A percentile compares a stretch with the other conserved stretches of the same genome.
phyloP scores from a whole-genome alignment of 2,113 vertebrate genomes.

The Tapirus terrestris region DNA sequence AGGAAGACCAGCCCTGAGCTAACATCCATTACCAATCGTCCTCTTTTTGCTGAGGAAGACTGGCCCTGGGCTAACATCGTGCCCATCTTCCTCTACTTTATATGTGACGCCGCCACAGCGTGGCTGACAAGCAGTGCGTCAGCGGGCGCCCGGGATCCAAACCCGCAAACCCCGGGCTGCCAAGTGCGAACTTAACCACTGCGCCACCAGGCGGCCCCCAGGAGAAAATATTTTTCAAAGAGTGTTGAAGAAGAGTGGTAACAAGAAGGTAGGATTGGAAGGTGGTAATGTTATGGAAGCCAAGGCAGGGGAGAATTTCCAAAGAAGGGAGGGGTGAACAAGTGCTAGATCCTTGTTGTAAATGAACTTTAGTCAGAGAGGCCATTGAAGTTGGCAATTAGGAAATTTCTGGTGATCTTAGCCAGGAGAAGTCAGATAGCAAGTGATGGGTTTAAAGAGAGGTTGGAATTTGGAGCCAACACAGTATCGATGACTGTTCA shows the following conservation, averaged over 20 bases:
- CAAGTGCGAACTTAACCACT: too few species aligned
- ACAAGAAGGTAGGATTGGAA: neutral
- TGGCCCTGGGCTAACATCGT: too few species aligned
- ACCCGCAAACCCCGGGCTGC: too few species aligned
- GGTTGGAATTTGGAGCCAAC: neutral
- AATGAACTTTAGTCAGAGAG: neutral
- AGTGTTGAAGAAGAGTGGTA: neutral
- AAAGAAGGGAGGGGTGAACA: neutral
- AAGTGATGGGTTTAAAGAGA: neutral
- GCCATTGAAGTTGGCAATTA: neutral
- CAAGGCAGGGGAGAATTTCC: neutral
- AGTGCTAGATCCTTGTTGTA: neutral
- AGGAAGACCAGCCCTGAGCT: too few species aligned
- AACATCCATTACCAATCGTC: too few species aligned
- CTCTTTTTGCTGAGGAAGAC: too few species aligned
- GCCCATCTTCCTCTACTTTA: too few species aligned
- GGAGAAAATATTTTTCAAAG: neutral
- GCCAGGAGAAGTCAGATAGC: neutral
- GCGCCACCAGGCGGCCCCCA: too few species aligned
- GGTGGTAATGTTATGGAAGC: neutral
- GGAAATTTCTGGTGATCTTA: neutral
- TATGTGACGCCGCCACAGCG: too few species aligned
- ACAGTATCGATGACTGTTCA: neutral
- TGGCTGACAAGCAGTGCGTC: too few species aligned
- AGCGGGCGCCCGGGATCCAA: too few species aligned